Conservation (phyloP, 2,113 vertebrate species). For the Cephalopterus ornatus region DNA sequence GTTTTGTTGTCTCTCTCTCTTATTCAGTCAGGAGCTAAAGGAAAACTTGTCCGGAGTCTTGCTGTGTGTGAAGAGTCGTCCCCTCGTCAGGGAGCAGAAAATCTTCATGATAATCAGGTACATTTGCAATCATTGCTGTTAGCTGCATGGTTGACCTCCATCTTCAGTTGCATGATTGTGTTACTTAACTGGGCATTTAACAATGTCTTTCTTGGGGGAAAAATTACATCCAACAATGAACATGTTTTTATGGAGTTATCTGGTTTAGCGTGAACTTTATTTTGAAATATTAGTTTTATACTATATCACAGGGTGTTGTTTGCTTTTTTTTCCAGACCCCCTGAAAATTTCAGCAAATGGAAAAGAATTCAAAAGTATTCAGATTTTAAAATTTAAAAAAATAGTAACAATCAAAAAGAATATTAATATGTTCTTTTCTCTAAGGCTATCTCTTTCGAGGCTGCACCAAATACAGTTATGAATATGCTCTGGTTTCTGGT, state of each 20-base stretch:
- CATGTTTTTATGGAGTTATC: not conserved
- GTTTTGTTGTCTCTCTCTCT: constrained; percentile 33
- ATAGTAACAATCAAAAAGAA: constrained; percentile 51
- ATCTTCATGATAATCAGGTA: constrained; percentile 83
- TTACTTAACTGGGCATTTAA: constrained; percentile 3
- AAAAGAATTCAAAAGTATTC: constrained; percentile 82
- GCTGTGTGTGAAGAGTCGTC: constrained; percentile 89
- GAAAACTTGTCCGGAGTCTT: constrained; percentile 86
- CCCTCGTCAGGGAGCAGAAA: constrained; percentile 70
- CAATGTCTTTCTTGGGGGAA: constrained; percentile 6
- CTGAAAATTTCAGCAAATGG: constrained; percentile 80
- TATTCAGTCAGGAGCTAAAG: constrained; percentile 85
- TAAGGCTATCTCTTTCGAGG: constrained; percentile 70
- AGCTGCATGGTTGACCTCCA: constrained; percentile 61
- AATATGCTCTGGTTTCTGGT: constrained; percentile 54
- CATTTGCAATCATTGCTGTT: not conserved
- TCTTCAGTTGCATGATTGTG: constrained; percentile 57
- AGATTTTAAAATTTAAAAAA: constrained; percentile 62
- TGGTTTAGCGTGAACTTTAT: constrained; percentile 48
- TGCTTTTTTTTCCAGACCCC: constrained; percentile 83
- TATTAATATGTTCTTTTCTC: constrained; percentile 66
- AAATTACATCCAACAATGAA: not conserved
- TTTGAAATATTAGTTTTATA: constrained; percentile 43
- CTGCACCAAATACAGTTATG: constrained; percentile 65
- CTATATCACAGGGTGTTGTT: constrained; percentile 75